Evolutionary conservation across 92 coral and sea anemone genomes (phyloP), one percentile per base, ranked within the genome.

Genomic region (Montipora capitata): DNA sequence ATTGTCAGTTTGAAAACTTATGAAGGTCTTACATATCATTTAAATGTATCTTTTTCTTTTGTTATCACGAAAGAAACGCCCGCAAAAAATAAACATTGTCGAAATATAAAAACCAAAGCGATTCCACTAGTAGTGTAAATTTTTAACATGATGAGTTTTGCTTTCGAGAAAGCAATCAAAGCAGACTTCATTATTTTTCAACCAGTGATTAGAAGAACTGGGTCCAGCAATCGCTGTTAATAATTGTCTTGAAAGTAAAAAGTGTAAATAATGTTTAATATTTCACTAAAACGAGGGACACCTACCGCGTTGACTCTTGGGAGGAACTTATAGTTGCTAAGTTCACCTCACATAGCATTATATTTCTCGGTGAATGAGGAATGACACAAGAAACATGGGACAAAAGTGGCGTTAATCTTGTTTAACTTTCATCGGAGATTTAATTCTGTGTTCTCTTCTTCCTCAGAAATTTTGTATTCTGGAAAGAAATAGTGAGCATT

Each of bases 301-400:
- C 85, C 85, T 52, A 13, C 85, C 88, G 88, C 88, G 71, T 43
- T 72, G 88, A 72, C 80, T 75, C 81, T 35, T 83, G 88, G 88
- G 88, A 74, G 40, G 14, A 52, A 48, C 4, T 38, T 6, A 4
- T 5, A 75, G 89, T 85, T 85, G 89, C 89, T 85, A 85, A 74
- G 89, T 9, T 74, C 17, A 10, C 20, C 10, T 43, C 10, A 14
- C 59, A n/a, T 2, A 10, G 27, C 16, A 14, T 10, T 71, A 71
- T 83, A 57, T 83, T 85, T 45, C 89, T 41, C 52, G 76, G 89
- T 85, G 89, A 85, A 75, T 4, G 41, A 48, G 89, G 89, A 85
- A 75, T 85, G 89, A 83, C 40, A 71, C 39, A 4, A 17, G 48
- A 57, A 83, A 16, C 72, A 83, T 83, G 87, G 17, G 38, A 51